Base-by-base conservation (phyloP, 2,113 vertebrate species). In the Neopipo cinnamomea region DNA sequence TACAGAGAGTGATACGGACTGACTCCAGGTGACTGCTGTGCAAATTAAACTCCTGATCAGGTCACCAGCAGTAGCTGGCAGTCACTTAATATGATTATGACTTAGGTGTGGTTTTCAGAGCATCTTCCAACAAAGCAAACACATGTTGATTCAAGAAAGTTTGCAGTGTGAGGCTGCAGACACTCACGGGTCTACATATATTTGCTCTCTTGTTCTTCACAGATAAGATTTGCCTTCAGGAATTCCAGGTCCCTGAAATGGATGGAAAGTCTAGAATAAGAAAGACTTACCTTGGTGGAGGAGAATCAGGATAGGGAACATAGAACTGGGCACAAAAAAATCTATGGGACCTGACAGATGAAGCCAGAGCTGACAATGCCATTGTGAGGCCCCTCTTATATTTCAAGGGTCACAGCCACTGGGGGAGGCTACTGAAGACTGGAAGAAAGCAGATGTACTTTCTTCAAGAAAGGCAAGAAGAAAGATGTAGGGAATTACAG, bases 121-220 rank as follows among this genome's bases (percentile, higher is more conserved):
- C 66, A 95, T 98, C 97, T 98, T 98, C 39, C 99, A 98, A 47
- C 97, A 98, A 63, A 99, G 98, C 93, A 98, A 98, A n/a, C 98
- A 97, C 98, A 96, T 96, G 70, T 99, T 97, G 23, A 99, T 92
- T 8, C 98, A 98, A 28, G 97, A 96, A 66, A 99, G 98, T 80
- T 97, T 98, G 94, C 98, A 99, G 70, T 98, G 98, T n/a, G 98
- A 99, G 72, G 98, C 98, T 97, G 98, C 85, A 99, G 98, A 74
- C 98, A 97, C 95, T 98, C 98, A 87, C 11, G 55, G 15, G 10
- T 85, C 28, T 71, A 66, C 19, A 46, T 18, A 12, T 5, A 27
- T 28, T 70, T 42, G 7, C 16, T 39, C 47, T 35, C 30, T 44
- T 44, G 3, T 8, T 83, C 22, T 52, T 76, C 1, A 1, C 9